A percentile compares a stretch with the other conserved stretches of the same genome.
phyloP scores from a whole-genome alignment of 1,140 invertebrate species.

The Adelges cooleyi region DNA sequence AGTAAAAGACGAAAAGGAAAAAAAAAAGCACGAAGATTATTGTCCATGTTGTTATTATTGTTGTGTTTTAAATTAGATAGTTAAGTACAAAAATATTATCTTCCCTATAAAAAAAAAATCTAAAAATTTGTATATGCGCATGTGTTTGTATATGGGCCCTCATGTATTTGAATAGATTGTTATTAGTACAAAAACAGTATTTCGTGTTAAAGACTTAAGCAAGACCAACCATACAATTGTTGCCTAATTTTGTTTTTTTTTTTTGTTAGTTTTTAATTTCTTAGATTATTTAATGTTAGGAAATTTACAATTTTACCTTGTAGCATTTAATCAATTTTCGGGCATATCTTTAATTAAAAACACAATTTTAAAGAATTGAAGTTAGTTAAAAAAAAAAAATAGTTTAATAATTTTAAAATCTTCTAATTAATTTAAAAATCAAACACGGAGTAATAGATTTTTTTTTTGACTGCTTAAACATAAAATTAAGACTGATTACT shows the following conservation, averaged over 20 bases:
- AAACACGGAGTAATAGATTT: background rate
- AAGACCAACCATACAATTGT: slow-evolving; percentile 24
- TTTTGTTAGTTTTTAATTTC: slow-evolving; percentile 26
- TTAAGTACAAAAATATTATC: slow-evolving; percentile 28
- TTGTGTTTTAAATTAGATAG: slow-evolving; percentile 28
- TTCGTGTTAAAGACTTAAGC: slow-evolving; percentile 27
- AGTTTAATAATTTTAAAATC: too few species aligned
- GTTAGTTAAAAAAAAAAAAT: too few species aligned
- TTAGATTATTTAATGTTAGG: slow-evolving; percentile 19
- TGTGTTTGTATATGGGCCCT: slow-evolving; percentile 27
- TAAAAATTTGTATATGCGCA: slow-evolving; percentile 20
- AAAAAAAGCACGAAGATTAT: slow-evolving; percentile 23
- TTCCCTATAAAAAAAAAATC: slow-evolving; percentile 14
- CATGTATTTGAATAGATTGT: slow-evolving; percentile 27
- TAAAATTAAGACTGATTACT: slow-evolving; percentile 25
- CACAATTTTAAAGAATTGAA: too few species aligned
- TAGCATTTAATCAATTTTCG: slow-evolving; percentile 24
- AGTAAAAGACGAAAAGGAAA: slow-evolving; percentile 20
- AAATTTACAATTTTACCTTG: slow-evolving; percentile 19
- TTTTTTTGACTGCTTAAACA: slow-evolving; percentile 26
- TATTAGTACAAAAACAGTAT: slow-evolving; percentile 29
- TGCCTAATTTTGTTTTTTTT: slow-evolving; percentile 25
- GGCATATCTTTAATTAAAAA: slow-evolving; percentile 22
- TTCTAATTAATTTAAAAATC: too few species aligned
- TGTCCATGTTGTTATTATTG: slow-evolving; percentile 29